Evolutionary conservation across 2,797 vertebrate species (phyloP).

Genomic region (Ctenochaetus hawaiiensis): DNA sequence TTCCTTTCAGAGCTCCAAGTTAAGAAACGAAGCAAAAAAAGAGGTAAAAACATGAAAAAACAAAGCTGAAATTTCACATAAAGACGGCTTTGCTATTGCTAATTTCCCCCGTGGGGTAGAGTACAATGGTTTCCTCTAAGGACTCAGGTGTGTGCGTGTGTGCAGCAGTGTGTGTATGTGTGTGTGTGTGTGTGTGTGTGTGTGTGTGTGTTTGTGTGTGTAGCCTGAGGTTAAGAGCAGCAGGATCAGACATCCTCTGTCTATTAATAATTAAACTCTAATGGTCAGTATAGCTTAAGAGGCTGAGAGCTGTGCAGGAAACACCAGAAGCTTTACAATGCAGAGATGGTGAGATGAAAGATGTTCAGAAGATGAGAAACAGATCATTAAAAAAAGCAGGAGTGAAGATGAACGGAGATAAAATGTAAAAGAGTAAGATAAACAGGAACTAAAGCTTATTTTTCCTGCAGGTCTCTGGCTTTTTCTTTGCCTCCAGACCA

Average conservation of each 20-base stretch:
- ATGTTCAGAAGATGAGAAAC: not conserved
- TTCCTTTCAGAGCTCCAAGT: not conserved
- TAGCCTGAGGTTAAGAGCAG: slow-evolving; percentile 41
- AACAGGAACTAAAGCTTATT: not conserved
- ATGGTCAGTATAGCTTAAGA: slow-evolving; percentile 54
- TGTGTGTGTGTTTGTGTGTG: slow-evolving; percentile 12
- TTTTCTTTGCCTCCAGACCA: not conserved
- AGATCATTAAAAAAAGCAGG: not conserved
- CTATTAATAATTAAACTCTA: slow-evolving; percentile 77
- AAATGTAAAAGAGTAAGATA: not conserved
- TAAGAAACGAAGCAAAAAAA: not conserved
- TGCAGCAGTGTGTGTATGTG: slow-evolving; percentile 13
- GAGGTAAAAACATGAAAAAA: not conserved
- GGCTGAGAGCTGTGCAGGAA: slow-evolving; percentile 34
- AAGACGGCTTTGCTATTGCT: not conserved
- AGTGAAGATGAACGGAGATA: not conserved
- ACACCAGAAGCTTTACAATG: slow-evolving; percentile 32
- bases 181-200: slow-evolving; percentile 5
- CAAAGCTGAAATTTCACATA: not conserved
- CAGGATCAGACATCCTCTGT: slow-evolving; percentile 53
- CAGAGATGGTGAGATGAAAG: not conserved
- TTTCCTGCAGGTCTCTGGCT: not conserved
- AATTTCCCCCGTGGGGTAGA: slow-evolving; percentile 15
- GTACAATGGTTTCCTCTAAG: slow-evolving; percentile 9
- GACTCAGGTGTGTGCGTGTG: not conserved